phyloP scores from a whole-genome alignment of 2,888 invertebrate species.

The Sthenelais limicola region DNA sequence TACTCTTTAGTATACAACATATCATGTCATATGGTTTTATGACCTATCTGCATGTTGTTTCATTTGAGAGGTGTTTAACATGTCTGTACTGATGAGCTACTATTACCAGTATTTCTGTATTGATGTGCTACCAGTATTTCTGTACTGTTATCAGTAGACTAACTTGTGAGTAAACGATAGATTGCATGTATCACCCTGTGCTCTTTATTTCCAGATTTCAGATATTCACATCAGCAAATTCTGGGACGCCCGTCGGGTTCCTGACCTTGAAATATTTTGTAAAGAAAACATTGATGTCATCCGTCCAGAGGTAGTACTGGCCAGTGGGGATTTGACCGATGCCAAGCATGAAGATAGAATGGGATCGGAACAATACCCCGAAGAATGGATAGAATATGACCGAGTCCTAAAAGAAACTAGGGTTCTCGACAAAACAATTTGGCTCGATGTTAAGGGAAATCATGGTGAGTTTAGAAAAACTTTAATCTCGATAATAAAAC shows the following conservation, averaged over 20 bases:
- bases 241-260: slow-evolving; percentile 81
- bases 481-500: neutral
- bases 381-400: slow-evolving; percentile 88
- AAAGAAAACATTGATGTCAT: slow-evolving; percentile 81
- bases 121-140: no score
- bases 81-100: no score
- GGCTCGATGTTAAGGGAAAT: slow-evolving; percentile 93
- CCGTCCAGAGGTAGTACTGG: slow-evolving; percentile 84
- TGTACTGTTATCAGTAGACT: neutral
- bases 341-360: slow-evolving; percentile 85
- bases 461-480: slow-evolving; percentile 78
- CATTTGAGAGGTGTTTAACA: no score
- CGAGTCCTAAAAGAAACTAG: slow-evolving; percentile 80
- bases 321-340: slow-evolving; percentile 89
- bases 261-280: slow-evolving; percentile 86
- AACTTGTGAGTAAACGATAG: neutral
- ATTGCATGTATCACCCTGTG: neutral
- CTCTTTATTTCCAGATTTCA: slow-evolving; percentile 78
- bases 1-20: no score
- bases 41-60: no score
- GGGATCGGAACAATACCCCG: slow-evolving; percentile 85
- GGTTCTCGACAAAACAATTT: slow-evolving; percentile 80
- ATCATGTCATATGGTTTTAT: no score
- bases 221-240: slow-evolving; percentile 92
- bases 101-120: no score